A percentile compares a stretch with the other conserved stretches of the same genome.
phyloP scores from a whole-genome alignment of 1,140 invertebrate genomes.

The Brachionus calyciflorus region DNA sequence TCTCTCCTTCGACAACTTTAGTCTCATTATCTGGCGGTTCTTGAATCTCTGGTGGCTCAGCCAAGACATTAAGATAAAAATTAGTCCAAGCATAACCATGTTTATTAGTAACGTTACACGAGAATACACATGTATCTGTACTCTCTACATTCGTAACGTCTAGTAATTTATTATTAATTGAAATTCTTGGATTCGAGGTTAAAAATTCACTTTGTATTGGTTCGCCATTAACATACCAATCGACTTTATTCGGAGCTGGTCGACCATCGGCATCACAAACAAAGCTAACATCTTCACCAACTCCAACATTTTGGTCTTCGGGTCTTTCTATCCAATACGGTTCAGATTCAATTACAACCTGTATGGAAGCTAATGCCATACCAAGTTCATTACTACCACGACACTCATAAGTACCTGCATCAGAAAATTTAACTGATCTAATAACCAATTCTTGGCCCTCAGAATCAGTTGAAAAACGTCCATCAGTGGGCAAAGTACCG shows the following conservation, averaged over 20 bases:
- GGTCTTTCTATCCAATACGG: slow-evolving; percentile 88
- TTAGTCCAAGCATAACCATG: slow-evolving; percentile 96
- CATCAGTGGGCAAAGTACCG: slow-evolving; percentile 65
- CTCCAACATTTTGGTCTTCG: slow-evolving; percentile 78
- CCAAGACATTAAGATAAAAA: slow-evolving; percentile 89
- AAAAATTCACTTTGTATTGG: slow-evolving; percentile 66
- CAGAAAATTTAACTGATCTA: slow-evolving; percentile 76
- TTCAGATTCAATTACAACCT: slow-evolving; percentile 64
- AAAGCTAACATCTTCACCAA: slow-evolving; percentile 83
- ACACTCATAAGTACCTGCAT: slow-evolving; percentile 82
- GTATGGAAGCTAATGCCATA: slow-evolving; percentile 35
- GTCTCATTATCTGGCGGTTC: slow-evolving; percentile 7
- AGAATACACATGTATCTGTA: slow-evolving; percentile 90
- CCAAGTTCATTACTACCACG: slow-evolving; percentile 72
- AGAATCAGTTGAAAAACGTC: slow-evolving; percentile 74
- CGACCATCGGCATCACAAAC: slow-evolving; percentile 80
- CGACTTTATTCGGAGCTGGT: slow-evolving; percentile 77
- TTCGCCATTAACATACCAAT: slow-evolving; percentile 94
- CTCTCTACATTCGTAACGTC: slow-evolving; percentile 77
- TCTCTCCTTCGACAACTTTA: slow-evolving; percentile 39
- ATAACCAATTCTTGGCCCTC: slow-evolving; percentile 82
- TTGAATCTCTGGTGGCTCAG: slow-evolving; percentile 46
- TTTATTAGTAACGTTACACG: slow-evolving; percentile 97
- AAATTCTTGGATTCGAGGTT: slow-evolving; percentile 67
- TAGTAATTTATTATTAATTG: slow-evolving; percentile 68